phyloP scores from a whole-genome alignment of 2,113 vertebrate genomes.

The Craseonycteris thonglongyai region DNA sequence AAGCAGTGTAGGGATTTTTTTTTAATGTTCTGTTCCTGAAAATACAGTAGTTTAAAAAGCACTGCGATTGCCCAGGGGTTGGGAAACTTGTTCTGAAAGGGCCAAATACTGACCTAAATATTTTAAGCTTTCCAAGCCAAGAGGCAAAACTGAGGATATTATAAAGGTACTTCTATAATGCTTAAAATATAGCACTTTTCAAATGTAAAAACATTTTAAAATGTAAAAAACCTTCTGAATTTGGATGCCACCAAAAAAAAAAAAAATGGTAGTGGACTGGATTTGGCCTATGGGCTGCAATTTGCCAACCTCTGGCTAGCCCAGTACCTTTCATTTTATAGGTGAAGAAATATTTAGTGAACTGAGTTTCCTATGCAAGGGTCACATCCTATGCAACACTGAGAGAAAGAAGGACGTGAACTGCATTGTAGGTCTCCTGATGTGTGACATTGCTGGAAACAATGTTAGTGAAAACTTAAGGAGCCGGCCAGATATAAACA shows the following conservation, averaged over 20 bases:
- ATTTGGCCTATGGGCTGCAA: neutral
- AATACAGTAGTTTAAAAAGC: neutral
- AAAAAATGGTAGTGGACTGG: neutral
- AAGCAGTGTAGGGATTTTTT: neutral
- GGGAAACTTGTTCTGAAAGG: neutral
- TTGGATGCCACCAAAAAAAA: neutral
- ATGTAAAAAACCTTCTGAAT: neutral
- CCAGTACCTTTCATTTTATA: neutral
- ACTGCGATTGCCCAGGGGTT: neutral
- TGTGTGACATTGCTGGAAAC: neutral
- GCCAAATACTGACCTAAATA: neutral
- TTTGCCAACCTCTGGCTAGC: neutral
- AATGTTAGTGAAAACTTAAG: neutral
- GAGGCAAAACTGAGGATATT: neutral
- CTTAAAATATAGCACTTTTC: neutral
- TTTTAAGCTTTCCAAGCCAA: neutral
- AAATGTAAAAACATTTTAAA: neutral
- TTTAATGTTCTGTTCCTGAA: neutral
- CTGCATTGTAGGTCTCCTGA: neutral
- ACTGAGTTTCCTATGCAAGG: neutral
- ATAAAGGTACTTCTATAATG: neutral
- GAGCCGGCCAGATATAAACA: neutral
- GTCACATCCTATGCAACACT: accelerated
- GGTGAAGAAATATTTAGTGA: neutral
- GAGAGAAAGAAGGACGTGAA: neutral